Evolutionary conservation across 2,888 invertebrate genomes (phyloP).

Genomic region (Polydrusus pterygomalis): DNA sequence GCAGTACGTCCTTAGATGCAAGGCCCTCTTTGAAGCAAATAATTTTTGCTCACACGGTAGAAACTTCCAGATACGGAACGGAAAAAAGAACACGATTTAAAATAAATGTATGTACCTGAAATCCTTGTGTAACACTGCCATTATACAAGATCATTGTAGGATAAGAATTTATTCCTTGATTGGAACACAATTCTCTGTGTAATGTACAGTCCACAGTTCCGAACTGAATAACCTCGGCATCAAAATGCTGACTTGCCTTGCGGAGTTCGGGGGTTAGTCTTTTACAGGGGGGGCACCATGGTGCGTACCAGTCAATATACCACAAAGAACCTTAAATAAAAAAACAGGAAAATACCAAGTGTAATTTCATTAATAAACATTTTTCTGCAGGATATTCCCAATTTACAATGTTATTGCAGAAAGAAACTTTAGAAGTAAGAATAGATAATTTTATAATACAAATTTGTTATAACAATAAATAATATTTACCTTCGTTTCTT

Average conservation of each 20-base stretch:
- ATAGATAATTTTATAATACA: no score
- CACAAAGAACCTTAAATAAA: constrained; percentile 71
- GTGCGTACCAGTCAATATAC: constrained; percentile 86
- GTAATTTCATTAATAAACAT: no score
- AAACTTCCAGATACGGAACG: no score
- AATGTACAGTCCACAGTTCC: constrained; percentile 82
- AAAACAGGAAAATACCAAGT: not conserved
- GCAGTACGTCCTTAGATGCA: no score
- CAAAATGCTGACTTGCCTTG: constrained; percentile 76
- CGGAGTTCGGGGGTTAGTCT: constrained; percentile 80
- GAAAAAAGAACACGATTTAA: no score
- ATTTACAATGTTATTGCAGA: no score
- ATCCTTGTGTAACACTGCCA: constrained; percentile 72
- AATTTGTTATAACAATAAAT: no score
- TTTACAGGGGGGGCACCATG: constrained; percentile 87
- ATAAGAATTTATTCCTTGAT: constrained; percentile 77
- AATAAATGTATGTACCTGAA: constrained; percentile 33
- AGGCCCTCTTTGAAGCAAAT: no score
- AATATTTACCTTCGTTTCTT: constrained; percentile 71
- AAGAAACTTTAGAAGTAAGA: no score
- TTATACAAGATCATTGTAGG: constrained; percentile 83
- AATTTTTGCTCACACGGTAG: no score
- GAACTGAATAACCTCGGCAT: constrained; percentile 74
- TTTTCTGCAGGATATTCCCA: no score
- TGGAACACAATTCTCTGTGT: constrained; percentile 76